A percentile compares a stretch with the other conserved stretches of the same genome.
Conservation (phyloP, 2,888 invertebrate species). For the Erebia epiphron region DNA sequence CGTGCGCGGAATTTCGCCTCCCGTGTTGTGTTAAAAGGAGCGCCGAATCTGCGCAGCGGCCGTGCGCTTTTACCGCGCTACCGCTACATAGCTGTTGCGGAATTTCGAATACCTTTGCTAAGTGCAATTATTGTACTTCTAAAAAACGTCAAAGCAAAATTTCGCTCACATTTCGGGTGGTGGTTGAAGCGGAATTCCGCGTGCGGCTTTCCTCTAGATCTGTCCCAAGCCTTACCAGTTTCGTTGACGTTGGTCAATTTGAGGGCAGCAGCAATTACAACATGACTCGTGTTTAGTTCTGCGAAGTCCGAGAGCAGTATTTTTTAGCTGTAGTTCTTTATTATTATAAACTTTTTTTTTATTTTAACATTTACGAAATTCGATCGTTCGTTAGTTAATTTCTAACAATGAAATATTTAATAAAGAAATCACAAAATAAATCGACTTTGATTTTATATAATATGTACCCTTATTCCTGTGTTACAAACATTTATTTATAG, state of each 20-base stretch:
- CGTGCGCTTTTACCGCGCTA: too few relatives aligned
- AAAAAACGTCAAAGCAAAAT: too few relatives aligned
- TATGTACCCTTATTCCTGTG: not conserved
- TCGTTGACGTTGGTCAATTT: conserved; percentile 64
- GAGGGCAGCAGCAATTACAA: conserved; percentile 72
- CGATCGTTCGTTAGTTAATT: conserved; percentile 83
- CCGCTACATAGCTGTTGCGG: too few relatives aligned
- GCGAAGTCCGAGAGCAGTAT: conserved; percentile 81
- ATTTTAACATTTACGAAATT: conserved; percentile 79
- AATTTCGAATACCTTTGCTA: too few relatives aligned
- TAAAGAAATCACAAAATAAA: conserved; percentile 79
- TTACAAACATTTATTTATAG: not conserved
- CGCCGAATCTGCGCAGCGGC: too few relatives aligned
- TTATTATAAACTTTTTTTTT: conserved; percentile 71
- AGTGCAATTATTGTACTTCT: too few relatives aligned
- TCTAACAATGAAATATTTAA: conserved; percentile 83
- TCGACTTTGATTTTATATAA: conserved; percentile 56
- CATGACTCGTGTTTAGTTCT: conserved; percentile 62
- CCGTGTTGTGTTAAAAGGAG: too few relatives aligned
- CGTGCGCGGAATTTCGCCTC: too few relatives aligned
- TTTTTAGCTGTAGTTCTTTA: conserved; percentile 79
- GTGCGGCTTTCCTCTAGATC: too few relatives aligned
- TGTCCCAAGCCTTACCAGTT: conserved; percentile 57
- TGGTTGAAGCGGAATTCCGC: too few relatives aligned
- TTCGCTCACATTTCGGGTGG: too few relatives aligned